A percentile compares a stretch with the other conserved stretches of the same genome.
These are phyloP conservation scores for Thaumetopoea pityocampa DNA, from an alignment of 1,140 invertebrate genomes.

Conservation along the genomic window DNA sequence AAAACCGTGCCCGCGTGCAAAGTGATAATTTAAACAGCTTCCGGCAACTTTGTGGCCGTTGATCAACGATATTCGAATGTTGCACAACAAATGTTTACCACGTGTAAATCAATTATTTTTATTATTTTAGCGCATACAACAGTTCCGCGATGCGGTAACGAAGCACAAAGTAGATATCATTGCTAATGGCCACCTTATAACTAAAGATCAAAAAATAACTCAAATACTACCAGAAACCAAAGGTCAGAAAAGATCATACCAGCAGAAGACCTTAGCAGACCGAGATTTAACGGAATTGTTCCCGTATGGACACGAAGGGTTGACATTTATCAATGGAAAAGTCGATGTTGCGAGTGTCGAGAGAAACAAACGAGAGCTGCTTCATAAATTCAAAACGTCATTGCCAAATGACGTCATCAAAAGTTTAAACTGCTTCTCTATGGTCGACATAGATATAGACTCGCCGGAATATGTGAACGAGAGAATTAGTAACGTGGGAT, in stretches of 20 bases:
- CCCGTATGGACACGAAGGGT: conserved; percentile 36
- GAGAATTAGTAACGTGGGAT: conserved; percentile 51
- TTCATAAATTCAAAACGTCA: conserved; percentile 43
- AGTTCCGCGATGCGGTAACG: conserved; percentile 57
- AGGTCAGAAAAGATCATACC: conserved; percentile 5
- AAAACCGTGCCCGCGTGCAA: no score
- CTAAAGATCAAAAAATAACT: conserved; percentile 30
- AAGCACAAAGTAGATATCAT: conserved; percentile 54
- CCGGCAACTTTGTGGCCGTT: no score
- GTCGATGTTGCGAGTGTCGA: conserved; percentile 55
- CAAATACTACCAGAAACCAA: conserved; percentile 43
- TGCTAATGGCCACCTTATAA: conserved; percentile 47
- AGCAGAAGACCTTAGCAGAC: background rate
- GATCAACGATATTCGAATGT: background rate
- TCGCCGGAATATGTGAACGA: conserved; percentile 49
- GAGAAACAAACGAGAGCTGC: conserved; percentile 52
- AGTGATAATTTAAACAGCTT: no score
- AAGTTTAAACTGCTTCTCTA: conserved; percentile 55
- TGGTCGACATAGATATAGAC: conserved; percentile 59
- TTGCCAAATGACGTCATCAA: conserved; percentile 41
- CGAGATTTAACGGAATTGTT: conserved; percentile 39
- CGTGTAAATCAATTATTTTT: no score
- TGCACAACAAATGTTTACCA: no score
- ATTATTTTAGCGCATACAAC: conserved; percentile 54
- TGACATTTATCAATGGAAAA: conserved; percentile 34